Percentiles rank a stretch among this genome's conserved stretches.
These are phyloP conservation scores for Leucoptera coffeella DNA, from an alignment of 2,888 invertebrate genomes.

Conservation along the genomic window DNA sequence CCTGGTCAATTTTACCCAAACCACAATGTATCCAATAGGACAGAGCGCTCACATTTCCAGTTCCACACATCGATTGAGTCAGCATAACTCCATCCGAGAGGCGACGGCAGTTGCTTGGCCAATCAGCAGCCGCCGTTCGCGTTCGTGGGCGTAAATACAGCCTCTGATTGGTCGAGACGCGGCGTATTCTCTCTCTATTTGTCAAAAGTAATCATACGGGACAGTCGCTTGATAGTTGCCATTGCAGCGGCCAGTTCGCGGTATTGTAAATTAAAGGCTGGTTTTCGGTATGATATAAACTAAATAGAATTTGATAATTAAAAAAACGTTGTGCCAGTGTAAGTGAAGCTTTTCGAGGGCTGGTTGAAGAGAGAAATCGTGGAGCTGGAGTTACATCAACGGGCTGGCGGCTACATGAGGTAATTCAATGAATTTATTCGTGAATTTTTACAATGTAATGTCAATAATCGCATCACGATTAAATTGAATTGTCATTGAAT, in stretches of 20 bases:
- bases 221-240: conserved; percentile 50
- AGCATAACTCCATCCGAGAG: conserved; percentile 50
- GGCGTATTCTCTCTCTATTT: conserved; percentile 45
- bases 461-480: too few relatives aligned
- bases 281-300: too few relatives aligned
- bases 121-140: conserved; percentile 29
- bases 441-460: too few relatives aligned
- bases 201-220: too few relatives aligned
- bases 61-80: conserved; percentile 43
- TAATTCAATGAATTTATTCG: too few relatives aligned
- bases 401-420: conserved; percentile 74
- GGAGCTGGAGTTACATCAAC: conserved; percentile 73
- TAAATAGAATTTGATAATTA: too few relatives aligned
- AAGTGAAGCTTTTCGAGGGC: conserved; percentile 10
- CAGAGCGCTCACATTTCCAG: conserved; percentile 47
- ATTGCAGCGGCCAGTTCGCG: conserved; percentile 40
- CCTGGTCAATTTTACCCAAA: too few relatives aligned
- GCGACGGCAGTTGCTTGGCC: conserved; percentile 49
- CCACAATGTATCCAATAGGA: too few relatives aligned
- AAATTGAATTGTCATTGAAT: conserved; percentile 23
- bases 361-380: conserved; percentile 53
- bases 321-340: too few relatives aligned
- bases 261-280: conserved; percentile 21
- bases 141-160: conserved; percentile 41
- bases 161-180: conserved; percentile 26